Evolutionary conservation across 2,888 invertebrate genomes (phyloP).

Genomic region (Drosophila diplacantha): DNA sequence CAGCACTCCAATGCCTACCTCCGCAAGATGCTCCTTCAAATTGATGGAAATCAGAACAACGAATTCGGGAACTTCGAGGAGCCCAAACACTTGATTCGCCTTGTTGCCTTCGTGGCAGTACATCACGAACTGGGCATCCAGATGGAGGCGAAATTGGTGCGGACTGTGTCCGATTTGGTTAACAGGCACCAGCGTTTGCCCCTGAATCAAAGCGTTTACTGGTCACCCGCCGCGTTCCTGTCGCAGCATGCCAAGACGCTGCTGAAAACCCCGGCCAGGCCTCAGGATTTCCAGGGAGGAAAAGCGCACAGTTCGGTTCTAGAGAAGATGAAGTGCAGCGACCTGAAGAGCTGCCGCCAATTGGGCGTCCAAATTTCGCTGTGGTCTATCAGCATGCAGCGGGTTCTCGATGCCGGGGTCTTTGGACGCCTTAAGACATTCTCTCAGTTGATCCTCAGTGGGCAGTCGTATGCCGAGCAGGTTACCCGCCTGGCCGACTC

Average conservation of each 20-base stretch:
- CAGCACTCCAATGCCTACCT: constrained; percentile 58
- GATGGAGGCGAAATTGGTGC: constrained; percentile 89
- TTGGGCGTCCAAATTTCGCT: constrained; percentile 78
- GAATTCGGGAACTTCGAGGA: constrained; percentile 60
- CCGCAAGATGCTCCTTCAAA: constrained; percentile 35
- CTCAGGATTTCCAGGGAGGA: constrained; percentile 73
- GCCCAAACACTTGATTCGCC: constrained; percentile 81
- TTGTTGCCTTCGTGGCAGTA: constrained; percentile 84
- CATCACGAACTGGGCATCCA: constrained; percentile 86
- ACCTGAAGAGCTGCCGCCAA: constrained; percentile 79
- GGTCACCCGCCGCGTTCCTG: constrained; percentile 92
- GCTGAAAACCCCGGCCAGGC: constrained; percentile 78
- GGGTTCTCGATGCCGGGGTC: constrained; percentile 78
- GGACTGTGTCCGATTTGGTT: constrained; percentile 84
- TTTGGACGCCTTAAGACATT: constrained; percentile 80
- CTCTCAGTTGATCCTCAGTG: constrained; percentile 76
- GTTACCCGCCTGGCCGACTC: constrained; percentile 81
- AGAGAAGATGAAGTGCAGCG: constrained; percentile 61
- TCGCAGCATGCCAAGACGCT: constrained; percentile 81
- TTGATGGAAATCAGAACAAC: constrained; percentile 44
- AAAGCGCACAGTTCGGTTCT: constrained; percentile 80
- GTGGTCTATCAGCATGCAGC: constrained; percentile 83
- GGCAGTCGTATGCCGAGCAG: constrained; percentile 84
- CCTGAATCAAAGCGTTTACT: constrained; percentile 87
- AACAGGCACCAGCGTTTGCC: constrained; percentile 89